These are phyloP conservation scores for Sinonovacula constricta DNA, from an alignment of 1,140 invertebrate species.

Conservation along the genomic window DNA sequence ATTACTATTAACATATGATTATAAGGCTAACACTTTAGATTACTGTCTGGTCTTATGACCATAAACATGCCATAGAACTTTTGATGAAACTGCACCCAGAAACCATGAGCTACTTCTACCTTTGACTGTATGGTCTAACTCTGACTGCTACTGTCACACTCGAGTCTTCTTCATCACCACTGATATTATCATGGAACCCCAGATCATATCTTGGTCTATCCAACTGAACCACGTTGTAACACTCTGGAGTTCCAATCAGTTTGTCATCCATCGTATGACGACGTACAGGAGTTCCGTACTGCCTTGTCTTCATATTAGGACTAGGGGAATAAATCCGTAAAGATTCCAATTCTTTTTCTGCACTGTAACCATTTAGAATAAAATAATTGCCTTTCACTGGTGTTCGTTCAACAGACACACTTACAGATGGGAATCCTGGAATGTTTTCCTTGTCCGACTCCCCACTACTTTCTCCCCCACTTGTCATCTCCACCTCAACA, in stretches of 20 bases:
- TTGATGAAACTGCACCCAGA: no score
- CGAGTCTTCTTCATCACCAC: slow-evolving; percentile 63
- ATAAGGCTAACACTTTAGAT: no score
- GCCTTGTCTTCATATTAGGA: slow-evolving; percentile 14
- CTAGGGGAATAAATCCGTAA: slow-evolving; percentile 13
- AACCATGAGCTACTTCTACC: no score
- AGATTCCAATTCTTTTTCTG: not conserved
- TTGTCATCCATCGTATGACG: slow-evolving; percentile 66
- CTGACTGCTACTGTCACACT: slow-evolving; percentile 83
- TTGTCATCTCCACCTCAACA: slow-evolving; percentile 24
- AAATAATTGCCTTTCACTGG: slow-evolving; percentile 12
- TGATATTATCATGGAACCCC: slow-evolving; percentile 25
- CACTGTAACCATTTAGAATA: not conserved
- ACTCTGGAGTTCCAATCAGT: slow-evolving; percentile 73
- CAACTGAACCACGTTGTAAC: slow-evolving; percentile 70
- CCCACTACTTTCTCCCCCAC: not conserved
- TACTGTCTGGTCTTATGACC: no score
- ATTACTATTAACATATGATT: no score
- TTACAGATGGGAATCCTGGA: not conserved
- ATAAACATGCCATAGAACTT: no score
- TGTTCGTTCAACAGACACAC: not conserved
- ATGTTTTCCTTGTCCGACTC: slow-evolving; percentile 46
- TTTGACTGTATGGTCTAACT: slow-evolving; percentile 82
- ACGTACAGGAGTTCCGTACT: slow-evolving; percentile 51
- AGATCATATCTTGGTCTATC: slow-evolving; percentile 57